Evolutionary conservation across 1,140 invertebrate genomes (phyloP).

Genomic region (Octopus sinensis): DNA sequence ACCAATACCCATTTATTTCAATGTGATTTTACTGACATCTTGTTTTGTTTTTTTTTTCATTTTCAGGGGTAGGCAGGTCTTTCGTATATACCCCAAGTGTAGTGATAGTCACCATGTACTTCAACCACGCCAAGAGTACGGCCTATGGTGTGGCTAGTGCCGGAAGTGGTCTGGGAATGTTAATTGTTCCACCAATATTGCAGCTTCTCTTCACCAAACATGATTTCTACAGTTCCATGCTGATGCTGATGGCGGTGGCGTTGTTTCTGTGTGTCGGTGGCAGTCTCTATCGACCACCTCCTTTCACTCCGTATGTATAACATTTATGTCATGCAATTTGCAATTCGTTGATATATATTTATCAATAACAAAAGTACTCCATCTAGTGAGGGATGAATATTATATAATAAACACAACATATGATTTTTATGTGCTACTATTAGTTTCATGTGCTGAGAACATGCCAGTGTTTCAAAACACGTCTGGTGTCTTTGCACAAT

Average conservation of each 20-base stretch:
- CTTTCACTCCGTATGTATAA: not conserved
- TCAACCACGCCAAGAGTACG: conserved; percentile 41
- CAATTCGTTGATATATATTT: too few species aligned
- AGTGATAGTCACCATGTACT: conserved; percentile 51
- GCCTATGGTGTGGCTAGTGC: conserved; percentile 52
- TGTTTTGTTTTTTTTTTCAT: not conserved
- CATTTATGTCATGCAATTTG: not conserved
- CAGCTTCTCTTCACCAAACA: conserved; percentile 41
- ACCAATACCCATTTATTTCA: too few species aligned
- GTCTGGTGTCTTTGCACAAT: too few species aligned
- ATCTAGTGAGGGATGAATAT: too few species aligned
- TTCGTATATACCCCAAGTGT: conserved; percentile 47
- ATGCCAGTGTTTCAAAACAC: too few species aligned
- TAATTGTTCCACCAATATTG: conserved; percentile 49
- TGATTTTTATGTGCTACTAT: too few species aligned
- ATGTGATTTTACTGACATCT: not conserved
- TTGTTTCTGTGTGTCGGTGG: conserved; percentile 29
- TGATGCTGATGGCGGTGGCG: conserved; percentile 28
- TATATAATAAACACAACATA: too few species aligned
- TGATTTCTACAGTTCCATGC: conserved; percentile 28
- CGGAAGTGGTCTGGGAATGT: conserved; percentile 52
- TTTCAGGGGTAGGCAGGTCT: conserved; percentile 50
- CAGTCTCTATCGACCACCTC: conserved; percentile 23
- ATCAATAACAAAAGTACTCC: too few species aligned
- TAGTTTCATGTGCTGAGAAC: too few species aligned